Base-by-base conservation (phyloP, 2,797 vertebrate species). In the Steatocranus sp. region DNA sequence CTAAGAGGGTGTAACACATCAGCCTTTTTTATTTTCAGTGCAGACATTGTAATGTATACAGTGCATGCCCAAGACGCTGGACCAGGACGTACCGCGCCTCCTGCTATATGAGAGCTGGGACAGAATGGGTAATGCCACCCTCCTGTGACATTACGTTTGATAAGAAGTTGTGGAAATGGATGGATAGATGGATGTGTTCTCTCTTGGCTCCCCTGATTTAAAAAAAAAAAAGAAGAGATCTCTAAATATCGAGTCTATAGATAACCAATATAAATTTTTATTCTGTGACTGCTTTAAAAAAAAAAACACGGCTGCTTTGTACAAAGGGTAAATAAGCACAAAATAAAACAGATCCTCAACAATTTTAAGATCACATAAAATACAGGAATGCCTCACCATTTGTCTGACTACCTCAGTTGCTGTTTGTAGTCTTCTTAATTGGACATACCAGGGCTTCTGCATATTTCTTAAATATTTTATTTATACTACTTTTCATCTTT, bases 161-260 rank as follows among this genome's bases (percentile, higher is more conserved):
- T 73, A 73, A 30, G 68, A 30, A 48, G 25, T 48, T 8, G 43
- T 18, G 15, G 41, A 30, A 73, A 70, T 70, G 20, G 12, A 46
- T 46, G 66, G 41, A 25, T 70, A 11, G 23, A 3, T 73, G 10
- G 3, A 30, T 68, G 36, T 15, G 20, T 30, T n/a, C 23, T 73
- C 41, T 73, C 68, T 73, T 11, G 10, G 10, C 6, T 46, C 17
- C 6, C 5, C 15, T 46, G 36, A 30, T 70, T 27, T 30, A 3
- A n/a, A 4, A 14, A 8, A 8, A 10, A 0, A 2, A 14, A 6
- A 3, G 0, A 5, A 9, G 1, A 25, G 12, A 1, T 48, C 43
- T 73, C 25, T 32, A 30, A 48, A 14, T 48, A 8, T 30, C 1
- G 7, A 48, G 25, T n/a, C 43, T 48, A 7, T 7, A 70, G 6